These are phyloP conservation scores for Gallinago undulata DNA, from an alignment of 2,113 vertebrate genomes.

Conservation along the genomic window DNA sequence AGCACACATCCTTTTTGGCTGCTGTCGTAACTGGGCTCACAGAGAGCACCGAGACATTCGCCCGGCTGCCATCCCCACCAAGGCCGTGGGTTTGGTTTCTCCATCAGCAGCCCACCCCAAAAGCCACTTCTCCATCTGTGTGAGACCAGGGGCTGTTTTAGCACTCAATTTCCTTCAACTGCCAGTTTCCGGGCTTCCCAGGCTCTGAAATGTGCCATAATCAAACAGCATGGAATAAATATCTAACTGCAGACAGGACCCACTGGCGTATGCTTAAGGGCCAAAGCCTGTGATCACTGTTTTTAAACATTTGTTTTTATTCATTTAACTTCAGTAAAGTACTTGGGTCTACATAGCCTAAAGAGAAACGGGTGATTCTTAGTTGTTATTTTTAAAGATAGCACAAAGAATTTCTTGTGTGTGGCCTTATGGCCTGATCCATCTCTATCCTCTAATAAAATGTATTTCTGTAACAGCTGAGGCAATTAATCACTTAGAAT, in stretches of 20 bases:
- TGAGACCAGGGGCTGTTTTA: neutral
- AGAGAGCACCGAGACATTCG: neutral
- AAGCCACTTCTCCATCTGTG: neutral
- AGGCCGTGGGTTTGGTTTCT: neutral
- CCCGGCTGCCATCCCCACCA: rapidly evolving
- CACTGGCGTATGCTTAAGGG: neutral
- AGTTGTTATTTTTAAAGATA: neutral
- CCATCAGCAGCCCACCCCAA: rapidly evolving
- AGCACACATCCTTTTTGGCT: neutral
- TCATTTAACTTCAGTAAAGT: neutral
- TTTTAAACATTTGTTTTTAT: neutral
- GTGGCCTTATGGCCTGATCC: neutral
- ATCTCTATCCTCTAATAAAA: conserved; percentile 52
- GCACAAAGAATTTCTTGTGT: neutral
- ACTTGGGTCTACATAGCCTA: neutral
- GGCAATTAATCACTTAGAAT: conserved; percentile 63
- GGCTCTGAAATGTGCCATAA: neutral
- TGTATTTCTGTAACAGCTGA: conserved; percentile 33
- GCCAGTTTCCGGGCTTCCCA: neutral
- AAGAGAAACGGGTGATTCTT: neutral
- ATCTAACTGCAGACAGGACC: neutral
- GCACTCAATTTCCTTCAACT: neutral
- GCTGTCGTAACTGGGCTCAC: neutral
- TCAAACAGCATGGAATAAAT: neutral
- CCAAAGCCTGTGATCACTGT: neutral